phyloP scores from a whole-genome alignment of 2,888 invertebrate species.

The Drosophila phalerata region DNA sequence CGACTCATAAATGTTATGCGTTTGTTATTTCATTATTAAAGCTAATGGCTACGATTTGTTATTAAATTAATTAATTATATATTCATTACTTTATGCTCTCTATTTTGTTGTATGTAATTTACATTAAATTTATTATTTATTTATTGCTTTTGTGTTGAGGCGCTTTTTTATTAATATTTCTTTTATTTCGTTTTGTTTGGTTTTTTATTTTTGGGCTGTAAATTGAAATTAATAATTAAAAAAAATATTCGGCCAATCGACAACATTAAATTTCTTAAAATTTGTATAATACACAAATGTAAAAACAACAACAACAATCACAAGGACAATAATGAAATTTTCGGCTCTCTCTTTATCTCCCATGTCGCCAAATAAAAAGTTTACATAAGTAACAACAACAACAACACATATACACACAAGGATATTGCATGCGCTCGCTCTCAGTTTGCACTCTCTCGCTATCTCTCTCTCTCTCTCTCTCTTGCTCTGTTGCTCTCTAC shows the following conservation, averaged over 20 bases:
- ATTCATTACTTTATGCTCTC: conserved; percentile 16
- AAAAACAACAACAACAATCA: conserved; percentile 41
- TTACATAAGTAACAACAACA: conserved; percentile 10
- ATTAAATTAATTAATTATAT: conserved; percentile 15
- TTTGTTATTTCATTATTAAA: conserved; percentile 64
- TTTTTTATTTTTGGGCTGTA: conserved; percentile 40
- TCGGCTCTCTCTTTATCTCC: conserved; percentile 9
- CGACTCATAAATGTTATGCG: conserved; percentile 59
- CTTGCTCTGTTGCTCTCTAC: conserved; percentile 5
- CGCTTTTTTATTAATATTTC: conserved; percentile 35
- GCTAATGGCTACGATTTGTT: conserved; percentile 67
- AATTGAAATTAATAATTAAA: conserved; percentile 39
- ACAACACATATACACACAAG: conserved; percentile 7
- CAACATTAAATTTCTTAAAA: conserved; percentile 19
- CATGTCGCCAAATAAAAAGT: conserved; percentile 1
- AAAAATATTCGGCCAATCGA: conserved; percentile 11
- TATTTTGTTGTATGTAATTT: conserved; percentile 11
- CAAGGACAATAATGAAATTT: conserved; percentile 22
- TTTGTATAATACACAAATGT: conserved; percentile 11
- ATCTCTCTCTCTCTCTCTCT: neutral
- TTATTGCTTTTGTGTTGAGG: conserved; percentile 60
- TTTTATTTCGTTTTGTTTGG: conserved; percentile 30
- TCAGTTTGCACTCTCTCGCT: conserved; percentile 1
- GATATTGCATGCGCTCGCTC: conserved; percentile 15
- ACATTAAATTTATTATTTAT: conserved; percentile 19